Evolutionary conservation across 1,140 invertebrate genomes (phyloP).

Genomic region (Pseudomyrmex pallidus): DNA sequence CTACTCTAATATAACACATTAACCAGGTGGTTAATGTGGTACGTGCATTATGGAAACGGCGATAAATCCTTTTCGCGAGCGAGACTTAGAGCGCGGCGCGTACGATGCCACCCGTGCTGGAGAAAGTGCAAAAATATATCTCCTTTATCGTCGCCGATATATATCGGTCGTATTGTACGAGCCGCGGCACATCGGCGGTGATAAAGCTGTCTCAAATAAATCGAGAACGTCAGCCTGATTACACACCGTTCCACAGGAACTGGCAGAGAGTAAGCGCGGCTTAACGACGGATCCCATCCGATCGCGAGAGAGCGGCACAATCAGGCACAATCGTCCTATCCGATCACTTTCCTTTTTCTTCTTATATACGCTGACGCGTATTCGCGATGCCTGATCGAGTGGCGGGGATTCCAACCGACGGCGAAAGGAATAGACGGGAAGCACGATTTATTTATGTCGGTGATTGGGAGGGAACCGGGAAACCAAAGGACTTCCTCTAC

Average conservation of each 20-base stretch:
- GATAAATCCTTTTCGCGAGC: constrained; percentile 42
- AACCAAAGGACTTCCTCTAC: constrained; percentile 53
- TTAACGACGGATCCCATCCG: constrained; percentile 72
- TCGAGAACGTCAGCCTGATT: constrained; percentile 69
- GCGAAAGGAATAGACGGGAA: constrained; percentile 66
- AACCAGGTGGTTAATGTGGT: neutral
- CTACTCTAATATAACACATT: constrained; percentile 3
- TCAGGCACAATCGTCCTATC: constrained; percentile 66
- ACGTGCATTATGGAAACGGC: constrained; percentile 7
- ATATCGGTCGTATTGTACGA: constrained; percentile 55
- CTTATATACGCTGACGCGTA: constrained; percentile 61
- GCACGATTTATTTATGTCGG: constrained; percentile 75
- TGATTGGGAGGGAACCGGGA: constrained; percentile 67
- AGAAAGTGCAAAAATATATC: constrained; percentile 58
- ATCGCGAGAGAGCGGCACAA: constrained; percentile 62
- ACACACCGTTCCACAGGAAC: constrained; percentile 65
- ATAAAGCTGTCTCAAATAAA: constrained; percentile 67
- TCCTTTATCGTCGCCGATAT: constrained; percentile 49
- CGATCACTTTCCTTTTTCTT: constrained; percentile 61
- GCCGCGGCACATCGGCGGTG: constrained; percentile 37
- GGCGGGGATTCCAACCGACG: constrained; percentile 65
- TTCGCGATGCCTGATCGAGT: constrained; percentile 71
- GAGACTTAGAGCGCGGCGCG: neutral
- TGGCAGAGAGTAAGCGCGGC: constrained; percentile 73
- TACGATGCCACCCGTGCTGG: constrained; percentile 12